Conservation (phyloP, 2,113 vertebrate genomes). For the Mustela lutreola region DNA sequence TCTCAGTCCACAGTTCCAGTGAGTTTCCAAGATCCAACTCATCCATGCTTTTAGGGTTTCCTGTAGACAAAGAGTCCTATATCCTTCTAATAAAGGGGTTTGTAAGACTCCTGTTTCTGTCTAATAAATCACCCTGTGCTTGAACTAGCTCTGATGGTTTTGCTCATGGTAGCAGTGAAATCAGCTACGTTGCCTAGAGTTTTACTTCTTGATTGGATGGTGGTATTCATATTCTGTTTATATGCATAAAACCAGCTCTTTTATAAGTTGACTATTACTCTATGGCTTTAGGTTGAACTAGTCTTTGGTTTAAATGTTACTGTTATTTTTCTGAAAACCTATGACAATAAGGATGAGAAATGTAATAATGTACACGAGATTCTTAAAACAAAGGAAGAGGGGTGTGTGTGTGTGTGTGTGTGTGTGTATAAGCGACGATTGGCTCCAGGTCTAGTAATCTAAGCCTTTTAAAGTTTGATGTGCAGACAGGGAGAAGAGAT, state of each 20-base stretch:
- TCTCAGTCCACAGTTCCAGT: neutral
- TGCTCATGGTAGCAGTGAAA: neutral
- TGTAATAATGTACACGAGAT: neutral
- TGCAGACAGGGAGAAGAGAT: neutral
- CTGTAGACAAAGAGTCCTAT: neutral
- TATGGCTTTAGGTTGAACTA: neutral
- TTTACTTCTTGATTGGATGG: neutral
- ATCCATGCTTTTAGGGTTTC: neutral
- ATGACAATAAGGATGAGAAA: neutral
- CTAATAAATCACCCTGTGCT: neutral
- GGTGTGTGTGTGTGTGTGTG: neutral
- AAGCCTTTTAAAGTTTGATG: neutral
- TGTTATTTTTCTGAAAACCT: conserved; percentile 43
- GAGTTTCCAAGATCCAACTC: neutral
- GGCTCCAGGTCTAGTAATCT: neutral
- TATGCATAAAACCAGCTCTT: neutral
- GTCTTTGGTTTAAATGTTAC: neutral
- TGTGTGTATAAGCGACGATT: neutral
- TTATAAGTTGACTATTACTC: neutral
- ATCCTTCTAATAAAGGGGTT: neutral
- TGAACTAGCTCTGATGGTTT: neutral
- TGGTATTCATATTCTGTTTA: neutral
- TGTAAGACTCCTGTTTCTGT: neutral
- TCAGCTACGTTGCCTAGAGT: neutral
- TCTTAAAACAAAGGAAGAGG: neutral